Base-by-base conservation (phyloP, 2,888 invertebrate species). In the Oscheius sp. region DNA sequence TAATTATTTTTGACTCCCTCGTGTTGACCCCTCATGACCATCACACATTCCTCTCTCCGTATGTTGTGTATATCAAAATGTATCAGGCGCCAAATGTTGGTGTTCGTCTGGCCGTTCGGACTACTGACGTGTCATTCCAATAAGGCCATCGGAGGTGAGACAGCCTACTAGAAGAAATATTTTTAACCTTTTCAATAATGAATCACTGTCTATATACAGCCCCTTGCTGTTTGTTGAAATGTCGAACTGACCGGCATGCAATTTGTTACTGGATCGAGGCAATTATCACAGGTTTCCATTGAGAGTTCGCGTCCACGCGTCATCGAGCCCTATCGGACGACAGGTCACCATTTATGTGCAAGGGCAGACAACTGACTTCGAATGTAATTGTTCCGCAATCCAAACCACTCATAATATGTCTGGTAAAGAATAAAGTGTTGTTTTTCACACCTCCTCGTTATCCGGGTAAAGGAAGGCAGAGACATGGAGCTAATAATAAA, bases 261-360 rank as follows among this genome's bases (percentile, higher is more conserved):
- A 66, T 66, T 66, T 66, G 66, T 66, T 66, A 52, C 66, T 49
- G 29, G 66, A 66, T 66, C 46, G 52, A 52, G 66, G 66, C 52
- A 66, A 66, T 66, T 66, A 66, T 66, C 66, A 66, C 66, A 66
- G 25, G 66, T 66, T 66, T 52, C 66, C 66, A 66, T 66, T 66
- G 25, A 66, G 35, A 52, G 52, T 66, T 66, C 29, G 66, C 66
- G 49, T 49, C 66, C 66, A 52, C 49, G 49, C 66, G 66, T 35
- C 66, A 66, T 66, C 66, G 66, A 66, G 66, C 66, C 66, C 66
- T 66, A 66, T 66, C 66, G 66, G 52, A 61, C 61, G 61, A 61
- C 61, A 61, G 61, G 61, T 61, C 61, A 61, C 61, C 61, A 23
- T 61, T 61, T 61, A 61, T 61, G 45, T n/a, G 43, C 43, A 61